Conservation (phyloP, 2,888 invertebrate genomes). For the Caenorhabditis sp. region DNA sequence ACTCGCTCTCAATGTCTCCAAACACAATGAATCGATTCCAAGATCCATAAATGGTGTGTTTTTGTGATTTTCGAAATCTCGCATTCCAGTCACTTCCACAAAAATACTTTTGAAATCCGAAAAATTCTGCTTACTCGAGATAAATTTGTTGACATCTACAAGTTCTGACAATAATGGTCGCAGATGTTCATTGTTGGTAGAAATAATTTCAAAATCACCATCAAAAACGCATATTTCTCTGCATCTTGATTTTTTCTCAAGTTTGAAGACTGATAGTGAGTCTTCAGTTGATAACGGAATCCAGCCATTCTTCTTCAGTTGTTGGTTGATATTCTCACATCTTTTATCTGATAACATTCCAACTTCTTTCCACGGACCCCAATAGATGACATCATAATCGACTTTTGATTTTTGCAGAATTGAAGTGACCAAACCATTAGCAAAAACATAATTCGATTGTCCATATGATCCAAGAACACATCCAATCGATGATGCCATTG, state of each 20-base stretch:
- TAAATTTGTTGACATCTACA: not conserved
- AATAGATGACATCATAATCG: constrained; percentile 38
- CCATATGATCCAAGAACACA: constrained; percentile 62
- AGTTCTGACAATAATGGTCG: constrained; percentile 38
- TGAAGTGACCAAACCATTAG: constrained; percentile 58
- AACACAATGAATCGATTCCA: constrained; percentile 66
- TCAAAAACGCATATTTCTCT: constrained; percentile 47
- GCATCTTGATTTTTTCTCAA: not conserved
- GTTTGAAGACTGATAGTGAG: constrained; percentile 33
- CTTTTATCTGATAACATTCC: constrained; percentile 59
- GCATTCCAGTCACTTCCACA: constrained; percentile 52
- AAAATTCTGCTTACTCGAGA: not conserved
- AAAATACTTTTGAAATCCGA: constrained; percentile 41
- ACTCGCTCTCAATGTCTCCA: constrained; percentile 57
- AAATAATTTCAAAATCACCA: constrained; percentile 49
- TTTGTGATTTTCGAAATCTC: constrained; percentile 14
- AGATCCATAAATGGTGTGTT: constrained; percentile 63
- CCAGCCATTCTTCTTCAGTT: constrained; percentile 58
- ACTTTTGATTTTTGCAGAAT: constrained; percentile 28
- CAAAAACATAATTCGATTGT: constrained; percentile 63
- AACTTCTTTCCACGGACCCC: constrained; percentile 60
- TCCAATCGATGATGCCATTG: constrained; percentile 59
- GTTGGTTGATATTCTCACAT: constrained; percentile 42
- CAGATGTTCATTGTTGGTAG: constrained; percentile 45
- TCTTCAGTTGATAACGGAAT: constrained; percentile 36